Evolutionary conservation across 2,113 vertebrate species (phyloP), one percentile per base, ranked within the genome.

Genomic region (Callipepla californica): DNA sequence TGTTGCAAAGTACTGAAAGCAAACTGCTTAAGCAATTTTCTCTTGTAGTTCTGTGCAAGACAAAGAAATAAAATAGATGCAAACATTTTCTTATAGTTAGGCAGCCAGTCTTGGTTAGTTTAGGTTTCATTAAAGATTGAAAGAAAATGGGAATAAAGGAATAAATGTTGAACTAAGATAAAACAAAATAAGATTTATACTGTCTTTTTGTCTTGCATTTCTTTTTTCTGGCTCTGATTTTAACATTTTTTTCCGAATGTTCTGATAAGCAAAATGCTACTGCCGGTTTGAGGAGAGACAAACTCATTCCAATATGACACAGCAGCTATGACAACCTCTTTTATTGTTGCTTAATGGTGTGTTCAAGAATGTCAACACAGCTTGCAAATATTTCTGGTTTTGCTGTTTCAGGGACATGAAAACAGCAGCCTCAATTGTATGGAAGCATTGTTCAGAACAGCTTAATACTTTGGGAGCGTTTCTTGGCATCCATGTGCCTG

Each of bases 291-390:
- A 87, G 78, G 68, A 86, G 23, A 96, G 82, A 84, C 76, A 85
- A 89, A 93, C 48, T 90, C 73, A 68, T 94, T 94, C 87, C 58
- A 0, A 89, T 94, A 95, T 91, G 91, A 92, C 80, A 95, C 73
- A 96, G 90, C 91, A 95, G 69, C 87, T 96, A 94, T 95, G 93
- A 96, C 91, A 95, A 91, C 89, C 87, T 94, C 94, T 94, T 95
- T 96, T 95, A 93, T 93, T 95, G 44, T 77, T 95, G 90, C 58
- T 94, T 91, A 94, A 93, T 94, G 82, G 57, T 74, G 85, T 94
- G 85, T 91, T 94, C 82, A 95, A 81, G 90, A 95, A 95, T 86
- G 90, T 95, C 87, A 91, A 87, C 96, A 89, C 72, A 92, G 63
- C 85, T 94, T 91, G 81, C 91, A 96, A 94, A 93, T 95, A 93